A percentile compares a stretch with the other conserved stretches of the same genome.
Evolutionary conservation across 2,888 invertebrate species (phyloP).

Genomic region (Drymonia ruficornis): DNA sequence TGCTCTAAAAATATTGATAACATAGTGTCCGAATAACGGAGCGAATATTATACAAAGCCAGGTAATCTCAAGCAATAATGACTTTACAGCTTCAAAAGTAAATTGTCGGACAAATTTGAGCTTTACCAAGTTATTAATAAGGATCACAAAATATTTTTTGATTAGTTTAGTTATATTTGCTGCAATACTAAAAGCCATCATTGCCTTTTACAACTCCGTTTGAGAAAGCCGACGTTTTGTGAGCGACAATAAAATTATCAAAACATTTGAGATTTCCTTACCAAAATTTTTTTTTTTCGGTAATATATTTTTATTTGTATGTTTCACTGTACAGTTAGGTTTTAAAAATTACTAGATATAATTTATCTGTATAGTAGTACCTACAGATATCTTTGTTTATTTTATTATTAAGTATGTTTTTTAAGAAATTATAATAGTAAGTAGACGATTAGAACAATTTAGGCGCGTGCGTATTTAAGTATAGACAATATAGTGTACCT

Average conservation of each 20-base stretch:
- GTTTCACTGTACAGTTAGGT: too few relatives aligned
- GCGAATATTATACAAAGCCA: slow-evolving; percentile 37
- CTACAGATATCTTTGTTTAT: too few relatives aligned
- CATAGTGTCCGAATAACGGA: slow-evolving; percentile 17
- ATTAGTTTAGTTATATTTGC: slow-evolving; percentile 22
- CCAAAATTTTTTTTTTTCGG: too few relatives aligned
- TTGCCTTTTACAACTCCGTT: slow-evolving; percentile 61
- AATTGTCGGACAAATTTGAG: slow-evolving; percentile 17
- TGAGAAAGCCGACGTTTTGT: slow-evolving; percentile 60
- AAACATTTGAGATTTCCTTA: slow-evolving; percentile 41
- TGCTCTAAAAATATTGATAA: slow-evolving; percentile 21
- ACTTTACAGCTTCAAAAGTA: not conserved
- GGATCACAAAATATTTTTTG: slow-evolving; percentile 4
- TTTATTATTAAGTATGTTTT: too few relatives aligned
- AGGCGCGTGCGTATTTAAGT: too few relatives aligned
- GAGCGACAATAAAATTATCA: slow-evolving; percentile 53
- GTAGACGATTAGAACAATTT: too few relatives aligned
- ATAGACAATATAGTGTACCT: too few relatives aligned
- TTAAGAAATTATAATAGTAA: too few relatives aligned
- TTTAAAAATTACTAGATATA: too few relatives aligned
- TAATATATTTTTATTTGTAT: too few relatives aligned
- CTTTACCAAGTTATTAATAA: slow-evolving; percentile 8
- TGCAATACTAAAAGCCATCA: slow-evolving; percentile 53
- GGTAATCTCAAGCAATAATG: slow-evolving; percentile 37
- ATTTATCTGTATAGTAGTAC: too few relatives aligned